A percentile compares a stretch with the other conserved stretches of the same genome.
These are phyloP conservation scores for Gnathonemus longibarbis DNA, from an alignment of 2,113 vertebrate species.

Conservation along the genomic window DNA sequence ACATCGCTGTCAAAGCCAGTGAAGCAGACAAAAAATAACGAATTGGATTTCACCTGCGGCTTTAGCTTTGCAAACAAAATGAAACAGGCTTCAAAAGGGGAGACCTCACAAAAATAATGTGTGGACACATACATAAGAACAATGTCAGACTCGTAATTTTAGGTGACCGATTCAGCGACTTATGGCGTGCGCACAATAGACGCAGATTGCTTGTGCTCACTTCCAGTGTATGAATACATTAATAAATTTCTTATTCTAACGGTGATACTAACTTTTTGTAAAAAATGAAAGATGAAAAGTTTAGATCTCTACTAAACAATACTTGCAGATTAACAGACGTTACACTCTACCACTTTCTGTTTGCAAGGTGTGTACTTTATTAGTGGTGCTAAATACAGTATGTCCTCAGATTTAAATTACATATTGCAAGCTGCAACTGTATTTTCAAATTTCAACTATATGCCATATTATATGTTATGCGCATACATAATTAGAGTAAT, in stretches of 20 bases:
- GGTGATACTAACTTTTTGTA: not conserved
- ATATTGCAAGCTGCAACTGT: not conserved
- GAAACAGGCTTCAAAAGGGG: constrained; percentile 6
- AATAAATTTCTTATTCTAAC: not conserved
- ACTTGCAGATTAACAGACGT: not conserved
- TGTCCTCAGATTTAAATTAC: not conserved
- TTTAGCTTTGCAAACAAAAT: constrained; percentile 38
- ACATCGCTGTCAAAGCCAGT: constrained; percentile 41
- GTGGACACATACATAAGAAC: not conserved
- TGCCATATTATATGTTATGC: not conserved
- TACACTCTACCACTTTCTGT: not conserved
- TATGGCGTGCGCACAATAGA: not conserved
- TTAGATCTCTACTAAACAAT: not conserved
- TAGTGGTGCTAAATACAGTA: not conserved
- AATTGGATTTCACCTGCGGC: constrained; percentile 51
- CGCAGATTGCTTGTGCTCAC: not conserved
- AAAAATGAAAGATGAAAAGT: not conserved
- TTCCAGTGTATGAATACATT: not conserved
- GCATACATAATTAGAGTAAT: not conserved
- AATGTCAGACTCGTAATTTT: not conserved
- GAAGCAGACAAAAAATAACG: constrained; percentile 35
- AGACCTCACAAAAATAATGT: constrained; percentile 22
- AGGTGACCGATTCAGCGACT: not conserved
- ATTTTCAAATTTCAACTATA: not conserved
- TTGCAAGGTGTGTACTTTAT: not conserved